phyloP scores from a whole-genome alignment of 2,113 vertebrate genomes.

The Chrysochloris asiatica region DNA sequence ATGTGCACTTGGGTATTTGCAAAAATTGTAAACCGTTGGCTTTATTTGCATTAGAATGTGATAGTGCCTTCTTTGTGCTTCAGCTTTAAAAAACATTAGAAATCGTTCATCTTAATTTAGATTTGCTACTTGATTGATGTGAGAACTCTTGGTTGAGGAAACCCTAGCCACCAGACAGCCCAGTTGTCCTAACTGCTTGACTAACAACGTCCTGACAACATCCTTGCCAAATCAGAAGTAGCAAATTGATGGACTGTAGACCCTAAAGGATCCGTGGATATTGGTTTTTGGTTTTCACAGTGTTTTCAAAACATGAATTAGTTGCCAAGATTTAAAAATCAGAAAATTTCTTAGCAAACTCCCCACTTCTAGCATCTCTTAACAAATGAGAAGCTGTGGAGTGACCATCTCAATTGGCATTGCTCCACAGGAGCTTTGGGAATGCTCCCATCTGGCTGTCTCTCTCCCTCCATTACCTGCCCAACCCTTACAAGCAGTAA shows the following conservation, averaged over 20 bases:
- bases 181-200: background rate
- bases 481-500: background rate
- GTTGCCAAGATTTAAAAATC: constrained; percentile 34
- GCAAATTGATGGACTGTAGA: background rate
- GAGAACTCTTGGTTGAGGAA: background rate
- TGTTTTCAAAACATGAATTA: constrained; percentile 42
- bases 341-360: background rate
- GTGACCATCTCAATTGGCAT: background rate
- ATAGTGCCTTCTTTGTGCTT: background rate
- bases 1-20: too few species aligned
- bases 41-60: too few species aligned
- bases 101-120: background rate
- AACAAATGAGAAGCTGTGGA: background rate
- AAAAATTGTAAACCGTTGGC: too few species aligned
- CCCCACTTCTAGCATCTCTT: background rate
- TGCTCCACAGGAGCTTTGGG: background rate
- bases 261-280: background rate
- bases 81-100: background rate
- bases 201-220: too few species aligned
- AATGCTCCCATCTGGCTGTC: background rate
- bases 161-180: background rate
- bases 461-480: background rate
- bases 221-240: constrained; percentile 19
- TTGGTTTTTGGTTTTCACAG: background rate
- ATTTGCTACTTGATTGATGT: background rate